Evolutionary conservation across 2,888 invertebrate genomes (phyloP), one percentile per base, ranked within the genome.

Genomic region (Biston stratarius): DNA sequence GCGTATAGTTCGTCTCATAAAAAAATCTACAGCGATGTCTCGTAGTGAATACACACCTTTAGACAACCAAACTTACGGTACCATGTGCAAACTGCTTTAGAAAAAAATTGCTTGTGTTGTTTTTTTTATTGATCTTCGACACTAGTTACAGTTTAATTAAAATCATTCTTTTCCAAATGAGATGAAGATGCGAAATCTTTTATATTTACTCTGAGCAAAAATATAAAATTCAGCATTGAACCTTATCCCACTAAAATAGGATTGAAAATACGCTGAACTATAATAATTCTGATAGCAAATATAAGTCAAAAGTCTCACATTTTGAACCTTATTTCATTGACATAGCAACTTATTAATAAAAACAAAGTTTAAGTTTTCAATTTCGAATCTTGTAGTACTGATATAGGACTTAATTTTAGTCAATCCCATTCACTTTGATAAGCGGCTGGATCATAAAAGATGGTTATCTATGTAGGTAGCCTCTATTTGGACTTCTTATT

Each of bases 401-500:
- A 12, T 5, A 38, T 58, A 48, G 12, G 48, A 38, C 3, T 58
- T 0, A 48, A 48, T 7, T 38, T 52, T 3, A 8, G 9, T n/a
- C 9, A 36, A 5, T n/a, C 8, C 11, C 24, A n/a, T 5, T 57
- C 1, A 14, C 3, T 15, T 48, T 58, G 58, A 47, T 58, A 58
- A 58, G 48, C 47, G 36, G 47, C 45, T 14, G 15, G 15, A 48
- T 58, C 38, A 48, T 58, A 58, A 15, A 47, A 58, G 58, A 58
- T 58, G 11, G 48, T 48, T 58, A 58, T 58, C 58, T 48, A 58
- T 48, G 47, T 58, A 48, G 58, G 38, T 48, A 58, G 58, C 48
- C 58, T 58, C 34, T 58, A 58, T 58, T 58, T 58, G 58, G 47
- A 58, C 58, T 58, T 47, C 58, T 58, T 58, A 58, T 58, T 58